Conservation (phyloP, 2,888 invertebrate genomes). For the Lithophane ornitopus region DNA sequence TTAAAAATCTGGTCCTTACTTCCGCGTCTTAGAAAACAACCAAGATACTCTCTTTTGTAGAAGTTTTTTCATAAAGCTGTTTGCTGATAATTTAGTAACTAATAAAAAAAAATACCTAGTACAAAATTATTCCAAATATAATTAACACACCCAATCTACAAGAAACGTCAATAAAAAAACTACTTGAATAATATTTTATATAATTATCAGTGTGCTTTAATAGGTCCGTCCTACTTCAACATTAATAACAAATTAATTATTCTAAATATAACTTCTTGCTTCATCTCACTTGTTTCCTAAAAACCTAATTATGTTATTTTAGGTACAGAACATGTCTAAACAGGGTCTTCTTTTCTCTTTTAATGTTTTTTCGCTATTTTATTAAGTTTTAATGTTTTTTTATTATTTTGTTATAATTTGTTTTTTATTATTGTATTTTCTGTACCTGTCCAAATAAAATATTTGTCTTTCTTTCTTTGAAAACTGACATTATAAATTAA, state of each 20-base stretch:
- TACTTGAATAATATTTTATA: no score
- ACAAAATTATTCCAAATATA: neutral
- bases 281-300: neutral
- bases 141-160: neutral
- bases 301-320: neutral
- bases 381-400: no score
- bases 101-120: no score
- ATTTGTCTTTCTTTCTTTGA: no score
- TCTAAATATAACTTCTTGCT: neutral
- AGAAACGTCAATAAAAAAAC: neutral
- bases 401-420: no score
- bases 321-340: no score
- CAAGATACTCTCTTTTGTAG: neutral
- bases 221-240: no score
- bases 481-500: slow-evolving; percentile 1
- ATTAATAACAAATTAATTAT: neutral
- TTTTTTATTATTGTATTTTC: no score
- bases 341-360: no score
- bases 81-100: neutral
- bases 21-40: neutral
- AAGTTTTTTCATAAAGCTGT: no score
- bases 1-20: neutral
- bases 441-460: no score
- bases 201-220: neutral
- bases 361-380: no score